Evolutionary conservation across 2,797 vertebrate genomes (phyloP).

Genomic region (Fratercula arctica): DNA sequence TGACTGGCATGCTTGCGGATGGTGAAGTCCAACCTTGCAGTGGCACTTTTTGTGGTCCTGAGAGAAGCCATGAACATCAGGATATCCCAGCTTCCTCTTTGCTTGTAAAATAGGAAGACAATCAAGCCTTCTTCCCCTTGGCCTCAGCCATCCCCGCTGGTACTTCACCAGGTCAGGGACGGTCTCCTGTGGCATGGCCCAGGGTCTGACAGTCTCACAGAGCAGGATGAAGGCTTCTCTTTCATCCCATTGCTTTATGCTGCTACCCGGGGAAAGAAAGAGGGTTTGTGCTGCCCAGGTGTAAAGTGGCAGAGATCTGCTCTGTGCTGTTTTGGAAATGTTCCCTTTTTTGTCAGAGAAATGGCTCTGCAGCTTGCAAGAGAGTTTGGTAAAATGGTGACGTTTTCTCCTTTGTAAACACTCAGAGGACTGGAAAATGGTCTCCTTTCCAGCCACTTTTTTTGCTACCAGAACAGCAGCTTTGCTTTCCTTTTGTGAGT

Average conservation of each 20-base stretch:
- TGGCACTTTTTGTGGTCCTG: neutral
- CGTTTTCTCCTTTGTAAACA: neutral
- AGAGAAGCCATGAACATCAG: neutral
- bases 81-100: neutral
- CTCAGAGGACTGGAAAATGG: neutral
- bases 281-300: neutral
- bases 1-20: neutral
- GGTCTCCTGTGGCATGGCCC: neutral
- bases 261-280: neutral
- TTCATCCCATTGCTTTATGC: neutral
- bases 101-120: neutral
- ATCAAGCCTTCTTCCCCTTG: neutral
- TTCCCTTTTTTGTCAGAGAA: neutral
- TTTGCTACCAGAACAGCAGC: neutral
- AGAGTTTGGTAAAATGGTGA: neutral
- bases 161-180: neutral
- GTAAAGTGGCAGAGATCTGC: neutral
- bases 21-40: neutral
- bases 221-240: neutral
- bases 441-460: neutral
- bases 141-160: fast-evolving
- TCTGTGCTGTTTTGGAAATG: neutral
- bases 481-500: neutral
- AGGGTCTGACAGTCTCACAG: neutral
- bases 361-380: neutral